phyloP scores from a whole-genome alignment of 2,888 invertebrate species.

The Autographa gamma region DNA sequence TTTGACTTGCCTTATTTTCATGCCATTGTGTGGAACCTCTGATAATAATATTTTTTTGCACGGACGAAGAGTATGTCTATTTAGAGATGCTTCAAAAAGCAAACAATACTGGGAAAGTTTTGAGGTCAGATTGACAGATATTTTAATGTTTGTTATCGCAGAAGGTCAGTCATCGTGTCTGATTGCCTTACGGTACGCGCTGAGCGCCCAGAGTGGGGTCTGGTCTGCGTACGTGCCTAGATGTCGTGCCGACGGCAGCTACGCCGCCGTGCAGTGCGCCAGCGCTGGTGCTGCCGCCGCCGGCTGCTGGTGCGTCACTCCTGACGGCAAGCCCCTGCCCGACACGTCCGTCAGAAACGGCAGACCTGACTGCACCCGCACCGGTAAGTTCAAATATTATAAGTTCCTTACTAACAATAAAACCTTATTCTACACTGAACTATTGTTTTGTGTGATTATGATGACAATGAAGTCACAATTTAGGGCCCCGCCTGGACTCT shows the following conservation, averaged over 20 bases:
- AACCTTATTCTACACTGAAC: background rate
- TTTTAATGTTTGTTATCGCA: slow-evolving; percentile 49
- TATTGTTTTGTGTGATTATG: no score
- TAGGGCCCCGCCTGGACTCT: no score
- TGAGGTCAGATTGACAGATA: background rate
- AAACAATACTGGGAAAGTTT: background rate
- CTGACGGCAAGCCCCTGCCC: slow-evolving; percentile 94
- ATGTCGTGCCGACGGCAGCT: slow-evolving; percentile 95
- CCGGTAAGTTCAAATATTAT: slow-evolving; percentile 70
- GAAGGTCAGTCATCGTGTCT: slow-evolving; percentile 86
- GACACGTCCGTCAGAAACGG: slow-evolving; percentile 93
- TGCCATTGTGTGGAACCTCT: no score
- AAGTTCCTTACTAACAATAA: background rate
- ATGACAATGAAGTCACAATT: no score
- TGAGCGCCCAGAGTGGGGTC: slow-evolving; percentile 76
- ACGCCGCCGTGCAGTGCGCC: slow-evolving; percentile 95
- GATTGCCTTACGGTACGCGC: slow-evolving; percentile 80
- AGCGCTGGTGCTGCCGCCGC: slow-evolving; percentile 93
- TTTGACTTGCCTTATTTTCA: no score
- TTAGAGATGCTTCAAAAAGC: background rate
- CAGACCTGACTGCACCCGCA: slow-evolving; percentile 91
- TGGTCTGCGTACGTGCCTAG: slow-evolving; percentile 91
- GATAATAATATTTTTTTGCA: no score
- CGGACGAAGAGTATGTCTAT: no score
- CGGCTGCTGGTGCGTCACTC: slow-evolving; percentile 97